A percentile compares a stretch with the other conserved stretches of the same genome.
These are phyloP conservation scores for Phorcus lineatus DNA, from an alignment of 2,888 invertebrate species.

Conservation along the genomic window DNA sequence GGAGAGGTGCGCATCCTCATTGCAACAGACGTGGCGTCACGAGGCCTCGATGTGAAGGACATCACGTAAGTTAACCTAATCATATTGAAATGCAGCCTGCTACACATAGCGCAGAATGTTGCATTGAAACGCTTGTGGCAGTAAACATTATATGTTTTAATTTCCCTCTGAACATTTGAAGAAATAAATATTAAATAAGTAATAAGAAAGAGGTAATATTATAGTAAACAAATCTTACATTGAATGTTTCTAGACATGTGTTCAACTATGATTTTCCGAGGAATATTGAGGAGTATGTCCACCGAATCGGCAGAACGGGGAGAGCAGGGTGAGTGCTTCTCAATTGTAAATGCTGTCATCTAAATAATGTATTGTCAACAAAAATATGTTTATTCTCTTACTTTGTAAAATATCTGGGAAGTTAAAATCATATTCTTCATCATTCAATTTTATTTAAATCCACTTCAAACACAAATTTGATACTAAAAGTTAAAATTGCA, in stretches of 20 bases:
- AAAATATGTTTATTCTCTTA: too few species aligned
- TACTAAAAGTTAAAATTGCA: too few species aligned
- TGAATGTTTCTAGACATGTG: slow-evolving; percentile 81
- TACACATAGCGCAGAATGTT: too few species aligned
- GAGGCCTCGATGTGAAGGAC: slow-evolving; percentile 88
- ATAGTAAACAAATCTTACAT: neutral
- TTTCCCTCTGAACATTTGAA: too few species aligned
- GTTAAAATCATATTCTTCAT: too few species aligned
- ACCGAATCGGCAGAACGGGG: slow-evolving; percentile 96
- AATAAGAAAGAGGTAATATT: neutral
- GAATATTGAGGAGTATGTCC: slow-evolving; percentile 96
- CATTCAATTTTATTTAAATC: too few species aligned
- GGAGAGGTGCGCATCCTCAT: slow-evolving; percentile 89
- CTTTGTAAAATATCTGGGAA: too few species aligned
- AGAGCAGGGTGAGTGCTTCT: slow-evolving; percentile 83
- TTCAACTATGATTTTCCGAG: slow-evolving; percentile 94
- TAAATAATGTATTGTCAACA: neutral
- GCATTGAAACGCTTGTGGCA: too few species aligned
- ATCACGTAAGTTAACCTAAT: slow-evolving; percentile 70
- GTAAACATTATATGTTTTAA: too few species aligned
- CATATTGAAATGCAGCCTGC: neutral
- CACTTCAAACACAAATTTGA: too few species aligned
- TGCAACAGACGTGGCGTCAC: slow-evolving; percentile 95
- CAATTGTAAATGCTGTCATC: too few species aligned
- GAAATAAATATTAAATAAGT: too few species aligned